These are phyloP conservation scores for Clarias gariepinus DNA, from an alignment of 2,113 vertebrate genomes.

Conservation along the genomic window DNA sequence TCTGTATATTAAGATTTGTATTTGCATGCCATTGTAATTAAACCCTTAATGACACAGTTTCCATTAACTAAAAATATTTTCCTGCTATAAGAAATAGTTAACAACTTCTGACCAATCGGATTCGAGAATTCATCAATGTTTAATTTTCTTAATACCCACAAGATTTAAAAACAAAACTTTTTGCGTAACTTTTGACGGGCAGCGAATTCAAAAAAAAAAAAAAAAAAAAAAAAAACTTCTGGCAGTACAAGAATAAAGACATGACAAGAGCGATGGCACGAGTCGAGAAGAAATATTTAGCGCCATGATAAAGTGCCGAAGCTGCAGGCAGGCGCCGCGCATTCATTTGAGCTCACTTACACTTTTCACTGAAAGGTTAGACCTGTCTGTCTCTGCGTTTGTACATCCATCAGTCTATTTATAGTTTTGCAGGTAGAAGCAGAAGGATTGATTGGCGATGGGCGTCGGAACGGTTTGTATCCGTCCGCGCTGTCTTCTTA, in stretches of 20 bases:
- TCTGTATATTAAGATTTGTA: neutral
- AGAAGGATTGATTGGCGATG: neutral
- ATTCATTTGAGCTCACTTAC: constrained; percentile 52
- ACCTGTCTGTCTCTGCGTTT: constrained; percentile 51
- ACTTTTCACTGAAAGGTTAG: constrained; percentile 44
- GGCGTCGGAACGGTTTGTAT: constrained; percentile 6
- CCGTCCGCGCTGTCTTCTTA: constrained; percentile 13
- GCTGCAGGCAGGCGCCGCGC: constrained; percentile 36
- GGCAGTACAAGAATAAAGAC: neutral
- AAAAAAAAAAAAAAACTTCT: neutral
- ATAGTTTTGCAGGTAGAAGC: constrained; percentile 25
- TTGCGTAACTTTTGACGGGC: neutral
- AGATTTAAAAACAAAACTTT: neutral
- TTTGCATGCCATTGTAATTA: neutral
- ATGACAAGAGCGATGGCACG: neutral
- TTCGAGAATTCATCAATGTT: neutral
- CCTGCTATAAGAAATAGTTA: neutral
- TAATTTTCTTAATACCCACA: neutral
- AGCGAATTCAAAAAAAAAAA: neutral
- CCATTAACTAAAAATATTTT: neutral
- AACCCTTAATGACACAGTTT: neutral
- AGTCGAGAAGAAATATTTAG: constrained; percentile 51
- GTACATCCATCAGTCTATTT: constrained; percentile 43
- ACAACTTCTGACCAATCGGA: neutral
- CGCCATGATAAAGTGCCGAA: constrained; percentile 1